A percentile compares a stretch with the other conserved stretches of the same genome.
Conservation (phyloP, 2,888 invertebrate species). For the Meteorus cinctellus region DNA sequence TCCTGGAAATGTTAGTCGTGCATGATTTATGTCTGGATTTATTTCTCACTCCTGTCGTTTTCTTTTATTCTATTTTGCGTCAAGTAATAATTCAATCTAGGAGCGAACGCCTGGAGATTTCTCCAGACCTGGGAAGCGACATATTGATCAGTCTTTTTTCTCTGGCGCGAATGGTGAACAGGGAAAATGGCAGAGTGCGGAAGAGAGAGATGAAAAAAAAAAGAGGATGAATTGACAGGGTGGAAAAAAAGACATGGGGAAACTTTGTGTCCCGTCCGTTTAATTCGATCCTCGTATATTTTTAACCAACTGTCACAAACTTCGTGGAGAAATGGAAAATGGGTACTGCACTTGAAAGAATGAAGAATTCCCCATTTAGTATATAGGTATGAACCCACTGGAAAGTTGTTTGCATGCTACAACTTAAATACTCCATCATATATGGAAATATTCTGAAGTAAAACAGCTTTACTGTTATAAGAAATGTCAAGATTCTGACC, state of each 20-base stretch:
- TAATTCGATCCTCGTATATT: slow-evolving; percentile 34
- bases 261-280: slow-evolving; percentile 17
- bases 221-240: slow-evolving; percentile 26
- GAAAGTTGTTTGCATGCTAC: not conserved
- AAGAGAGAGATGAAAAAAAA: not conserved
- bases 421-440: not conserved
- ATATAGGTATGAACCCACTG: not conserved
- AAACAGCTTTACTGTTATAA: too few relatives aligned
- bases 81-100: slow-evolving; percentile 53
- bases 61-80: slow-evolving; percentile 50
- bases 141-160: slow-evolving; percentile 36
- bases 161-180: slow-evolving; percentile 11
- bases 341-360: not conserved
- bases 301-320: slow-evolving; percentile 31
- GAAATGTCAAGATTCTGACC: too few relatives aligned
- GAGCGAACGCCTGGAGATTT: slow-evolving; percentile 42
- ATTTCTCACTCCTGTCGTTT: slow-evolving; percentile 37
- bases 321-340: slow-evolving; percentile 21
- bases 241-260: slow-evolving; percentile 17
- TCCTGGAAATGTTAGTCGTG: slow-evolving; percentile 3
- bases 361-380: slow-evolving; percentile 6
- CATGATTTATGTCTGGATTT: slow-evolving; percentile 19
- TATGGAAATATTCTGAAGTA: too few relatives aligned
- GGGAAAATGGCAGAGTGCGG: not conserved
- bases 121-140: slow-evolving; percentile 23